Percentiles rank a stretch among this genome's conserved stretches.
phyloP scores from a whole-genome alignment of 2,888 invertebrate species.

The Dryadula phaetusa region DNA sequence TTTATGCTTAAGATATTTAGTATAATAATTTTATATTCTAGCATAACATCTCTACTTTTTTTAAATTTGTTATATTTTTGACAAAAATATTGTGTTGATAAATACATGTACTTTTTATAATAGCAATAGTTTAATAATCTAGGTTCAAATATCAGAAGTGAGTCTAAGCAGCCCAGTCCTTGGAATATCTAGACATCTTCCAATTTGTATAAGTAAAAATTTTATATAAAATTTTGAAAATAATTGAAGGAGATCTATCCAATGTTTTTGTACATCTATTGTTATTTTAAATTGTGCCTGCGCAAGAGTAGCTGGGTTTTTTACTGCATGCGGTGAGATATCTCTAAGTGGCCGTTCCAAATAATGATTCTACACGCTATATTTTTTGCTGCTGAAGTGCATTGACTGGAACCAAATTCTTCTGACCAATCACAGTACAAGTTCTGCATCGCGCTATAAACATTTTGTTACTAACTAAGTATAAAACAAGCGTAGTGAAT shows the following conservation, averaged over 20 bases:
- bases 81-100: neutral
- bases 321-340: constrained; percentile 30
- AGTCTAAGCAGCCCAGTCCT: neutral
- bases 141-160: neutral
- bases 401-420: constrained; percentile 69
- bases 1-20: no score
- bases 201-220: neutral
- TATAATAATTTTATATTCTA: no score
- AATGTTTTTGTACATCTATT: neutral
- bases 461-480: constrained; percentile 54
- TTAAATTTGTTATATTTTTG: no score
- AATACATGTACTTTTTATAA: neutral
- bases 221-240: neutral
- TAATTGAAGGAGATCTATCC: neutral
- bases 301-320: constrained; percentile 31
- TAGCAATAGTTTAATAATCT: neutral
- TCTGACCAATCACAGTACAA: constrained; percentile 61
- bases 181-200: neutral
- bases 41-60: no score
- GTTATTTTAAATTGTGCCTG: neutral
- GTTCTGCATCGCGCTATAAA: constrained; percentile 66
- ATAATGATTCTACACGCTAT: constrained; percentile 51
- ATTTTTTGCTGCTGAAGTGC: constrained; percentile 66
- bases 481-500: constrained; percentile 52
- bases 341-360: constrained; percentile 30